Conservation (phyloP, 2,113 vertebrate species). For the Stegostoma tigrinum region DNA sequence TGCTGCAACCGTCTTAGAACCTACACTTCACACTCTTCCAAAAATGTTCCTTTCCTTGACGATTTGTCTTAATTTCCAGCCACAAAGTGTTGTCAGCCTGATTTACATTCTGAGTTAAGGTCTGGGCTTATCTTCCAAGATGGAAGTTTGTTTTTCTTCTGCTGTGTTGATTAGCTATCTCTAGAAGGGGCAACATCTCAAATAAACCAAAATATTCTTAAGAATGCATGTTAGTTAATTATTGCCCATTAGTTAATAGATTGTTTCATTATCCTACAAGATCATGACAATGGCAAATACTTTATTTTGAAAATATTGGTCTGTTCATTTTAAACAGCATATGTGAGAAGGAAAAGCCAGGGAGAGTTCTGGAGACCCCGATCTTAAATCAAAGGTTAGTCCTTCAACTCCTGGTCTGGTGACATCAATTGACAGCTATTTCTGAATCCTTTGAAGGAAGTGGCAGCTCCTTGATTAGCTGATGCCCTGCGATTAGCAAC, state of each 20-base stretch:
- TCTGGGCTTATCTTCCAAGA: not conserved
- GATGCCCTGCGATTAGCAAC: not conserved
- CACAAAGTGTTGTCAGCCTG: not conserved
- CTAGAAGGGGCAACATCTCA: not conserved
- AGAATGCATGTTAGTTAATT: not conserved
- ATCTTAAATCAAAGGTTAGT: not conserved
- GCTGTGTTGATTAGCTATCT: not conserved
- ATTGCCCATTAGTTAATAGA: not conserved
- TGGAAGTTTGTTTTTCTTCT: not conserved
- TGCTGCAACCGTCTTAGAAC: not conserved
- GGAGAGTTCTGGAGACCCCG: not conserved
- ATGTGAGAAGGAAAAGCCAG: not conserved
- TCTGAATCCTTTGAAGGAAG: not conserved
- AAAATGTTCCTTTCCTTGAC: not conserved
- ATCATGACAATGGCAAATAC: not conserved
- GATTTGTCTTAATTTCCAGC: not conserved
- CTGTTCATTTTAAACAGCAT: not conserved
- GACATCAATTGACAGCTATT: slow-evolving; percentile 2
- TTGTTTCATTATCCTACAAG: not conserved
- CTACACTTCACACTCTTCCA: not conserved
- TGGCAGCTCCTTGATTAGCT: not conserved
- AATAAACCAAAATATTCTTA: not conserved
- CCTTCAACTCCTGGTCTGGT: not conserved
- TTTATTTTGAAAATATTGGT: not conserved
- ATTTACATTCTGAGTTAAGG: not conserved